Percentiles rank a stretch among this genome's conserved stretches.
These are phyloP conservation scores for Caenorhabditis auriculariae DNA, from an alignment of 2,888 invertebrate genomes.

Conservation along the genomic window DNA sequence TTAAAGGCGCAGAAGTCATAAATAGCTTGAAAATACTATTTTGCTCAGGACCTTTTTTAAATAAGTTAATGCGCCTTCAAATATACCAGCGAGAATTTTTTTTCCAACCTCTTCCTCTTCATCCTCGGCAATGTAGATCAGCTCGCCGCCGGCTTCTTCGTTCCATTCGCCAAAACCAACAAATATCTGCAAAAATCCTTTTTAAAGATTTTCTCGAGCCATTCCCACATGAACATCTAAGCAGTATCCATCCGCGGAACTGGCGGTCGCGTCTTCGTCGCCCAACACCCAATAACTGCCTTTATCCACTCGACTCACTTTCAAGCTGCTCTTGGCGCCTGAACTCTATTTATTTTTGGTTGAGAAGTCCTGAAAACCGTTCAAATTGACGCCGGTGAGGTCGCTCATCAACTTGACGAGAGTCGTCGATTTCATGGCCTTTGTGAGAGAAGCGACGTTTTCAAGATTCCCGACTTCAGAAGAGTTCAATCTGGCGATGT, in stretches of 20 bases:
- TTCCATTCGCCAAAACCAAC: constrained; percentile 38
- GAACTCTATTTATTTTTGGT: background rate
- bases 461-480: constrained; percentile 13
- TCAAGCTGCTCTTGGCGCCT: constrained; percentile 23
- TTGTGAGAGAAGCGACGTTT: constrained; percentile 11
- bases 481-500: constrained; percentile 13
- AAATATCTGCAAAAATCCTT: constrained; percentile 36
- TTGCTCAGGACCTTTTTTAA: no score
- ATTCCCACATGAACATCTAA: constrained; percentile 26
- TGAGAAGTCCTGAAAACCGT: background rate
- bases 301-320: constrained; percentile 33
- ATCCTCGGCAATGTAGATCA: constrained; percentile 46
- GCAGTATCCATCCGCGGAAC: constrained; percentile 25
- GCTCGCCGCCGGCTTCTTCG: constrained; percentile 44
- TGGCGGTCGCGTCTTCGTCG: constrained; percentile 38
- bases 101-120: constrained; percentile 55
- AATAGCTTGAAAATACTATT: no score
- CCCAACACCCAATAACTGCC: constrained; percentile 51
- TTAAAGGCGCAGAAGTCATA: no score
- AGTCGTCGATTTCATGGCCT: constrained; percentile 16
- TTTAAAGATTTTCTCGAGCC: background rate
- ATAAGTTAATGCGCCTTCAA: no score
- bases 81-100: no score
- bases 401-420: constrained; percentile 11
- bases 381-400: constrained; percentile 15